Evolutionary conservation across 2,888 invertebrate genomes (phyloP).

Genomic region (Eilema griseolum): DNA sequence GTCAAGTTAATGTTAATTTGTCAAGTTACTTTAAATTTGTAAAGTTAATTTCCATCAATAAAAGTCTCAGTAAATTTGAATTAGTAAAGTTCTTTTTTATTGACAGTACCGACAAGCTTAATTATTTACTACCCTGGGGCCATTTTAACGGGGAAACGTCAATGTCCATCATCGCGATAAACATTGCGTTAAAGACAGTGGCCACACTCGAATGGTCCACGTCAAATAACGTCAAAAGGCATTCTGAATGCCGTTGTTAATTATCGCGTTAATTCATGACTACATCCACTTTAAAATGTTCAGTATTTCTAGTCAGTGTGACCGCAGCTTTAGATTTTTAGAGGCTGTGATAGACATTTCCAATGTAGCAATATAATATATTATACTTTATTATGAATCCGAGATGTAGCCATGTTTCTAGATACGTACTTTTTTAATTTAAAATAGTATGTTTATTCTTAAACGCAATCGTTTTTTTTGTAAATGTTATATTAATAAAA

Average conservation of each 20-base stretch:
- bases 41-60: background rate
- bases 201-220: too few species aligned
- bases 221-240: too few species aligned
- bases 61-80: background rate
- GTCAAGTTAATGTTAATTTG: background rate
- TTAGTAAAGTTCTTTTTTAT: background rate
- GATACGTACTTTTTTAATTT: background rate
- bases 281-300: background rate
- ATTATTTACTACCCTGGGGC: background rate
- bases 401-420: background rate
- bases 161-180: too few species aligned
- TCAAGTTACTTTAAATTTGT: background rate
- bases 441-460: background rate
- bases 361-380: constrained; percentile 22
- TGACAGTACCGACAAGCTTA: background rate
- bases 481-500: background rate
- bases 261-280: background rate
- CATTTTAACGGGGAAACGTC: too few species aligned
- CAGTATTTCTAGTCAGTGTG: too few species aligned
- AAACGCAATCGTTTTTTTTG: background rate
- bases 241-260: background rate
- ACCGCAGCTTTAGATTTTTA: constrained; percentile 22
- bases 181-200: too few species aligned
- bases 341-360: constrained; percentile 47
- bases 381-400: constrained; percentile 5